These are phyloP conservation scores for Pachliopta kotzebuea DNA, from an alignment of 2,888 invertebrate genomes.

Conservation along the genomic window DNA sequence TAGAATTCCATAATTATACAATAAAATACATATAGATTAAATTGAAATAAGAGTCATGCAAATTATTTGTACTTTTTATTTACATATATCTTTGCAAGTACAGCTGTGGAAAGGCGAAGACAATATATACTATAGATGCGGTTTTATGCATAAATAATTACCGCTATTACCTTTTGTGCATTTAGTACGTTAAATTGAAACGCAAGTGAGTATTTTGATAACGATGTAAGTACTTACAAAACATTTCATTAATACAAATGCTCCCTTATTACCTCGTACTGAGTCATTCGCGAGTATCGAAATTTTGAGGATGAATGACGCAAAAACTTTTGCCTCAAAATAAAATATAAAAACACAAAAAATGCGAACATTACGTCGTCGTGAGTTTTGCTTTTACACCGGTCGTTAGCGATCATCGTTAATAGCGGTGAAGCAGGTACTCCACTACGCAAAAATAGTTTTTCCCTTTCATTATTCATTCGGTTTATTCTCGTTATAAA, in stretches of 20 bases:
- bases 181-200: too few relatives aligned
- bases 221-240: background rate
- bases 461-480: conserved; percentile 20
- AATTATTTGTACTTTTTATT: too few relatives aligned
- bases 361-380: background rate
- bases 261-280: background rate
- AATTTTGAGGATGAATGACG: background rate
- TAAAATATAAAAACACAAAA: background rate
- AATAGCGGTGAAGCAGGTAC: conserved; percentile 6
- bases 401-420: conserved; percentile 19
- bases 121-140: too few relatives aligned
- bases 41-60: too few relatives aligned
- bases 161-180: too few relatives aligned
- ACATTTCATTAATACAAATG: background rate
- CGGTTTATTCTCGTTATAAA: conserved; percentile 15
- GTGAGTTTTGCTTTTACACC: background rate
- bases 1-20: too few relatives aligned
- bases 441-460: conserved; percentile 18
- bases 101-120: too few relatives aligned
- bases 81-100: too few relatives aligned
- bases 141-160: too few relatives aligned
- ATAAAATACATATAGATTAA: too few relatives aligned
- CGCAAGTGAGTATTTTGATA: too few relatives aligned
- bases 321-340: background rate
- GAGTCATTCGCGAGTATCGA: too few relatives aligned